Percentiles rank a stretch among this genome's conserved stretches.
Evolutionary conservation across 2,113 vertebrate genomes (phyloP).

Genomic region (Pogonocichla stellata): DNA sequence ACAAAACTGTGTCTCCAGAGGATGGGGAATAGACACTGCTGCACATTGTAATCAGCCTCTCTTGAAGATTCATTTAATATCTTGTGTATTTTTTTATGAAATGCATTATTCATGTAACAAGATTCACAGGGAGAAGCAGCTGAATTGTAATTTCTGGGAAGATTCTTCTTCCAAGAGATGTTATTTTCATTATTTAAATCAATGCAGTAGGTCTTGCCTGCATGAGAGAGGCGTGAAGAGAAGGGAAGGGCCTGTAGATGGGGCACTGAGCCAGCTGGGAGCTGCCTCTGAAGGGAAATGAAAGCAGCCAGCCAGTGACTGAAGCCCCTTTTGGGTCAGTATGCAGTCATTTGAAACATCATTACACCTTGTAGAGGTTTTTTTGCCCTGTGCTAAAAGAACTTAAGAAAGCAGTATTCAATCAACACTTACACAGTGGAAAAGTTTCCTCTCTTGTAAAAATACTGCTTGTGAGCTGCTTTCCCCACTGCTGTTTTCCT

Average conservation of each 20-base stretch:
- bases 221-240: background rate
- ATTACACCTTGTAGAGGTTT: background rate
- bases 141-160: constrained; percentile 63
- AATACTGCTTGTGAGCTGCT: background rate
- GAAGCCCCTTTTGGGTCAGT: background rate
- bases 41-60: constrained; percentile 50
- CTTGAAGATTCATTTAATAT: constrained; percentile 61
- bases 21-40: background rate
- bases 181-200: constrained; percentile 62
- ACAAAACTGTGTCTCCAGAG: constrained; percentile 27
- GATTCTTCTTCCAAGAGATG: constrained; percentile 38
- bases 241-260: background rate
- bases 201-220: constrained; percentile 28
- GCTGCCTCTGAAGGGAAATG: background rate
- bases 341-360: constrained; percentile 16
- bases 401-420: background rate
- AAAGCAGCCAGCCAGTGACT: background rate
- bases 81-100: constrained; percentile 47
- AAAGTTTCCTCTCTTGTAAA: constrained; percentile 9
- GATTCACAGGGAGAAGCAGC: constrained; percentile 44
- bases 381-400: background rate
- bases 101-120: constrained; percentile 66
- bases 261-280: background rate
- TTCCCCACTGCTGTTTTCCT: background rate
- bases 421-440: background rate